A percentile compares a stretch with the other conserved stretches of the same genome.
Conservation (phyloP, 2,797 vertebrate genomes). For the Melanotaenia maccullochi region DNA sequence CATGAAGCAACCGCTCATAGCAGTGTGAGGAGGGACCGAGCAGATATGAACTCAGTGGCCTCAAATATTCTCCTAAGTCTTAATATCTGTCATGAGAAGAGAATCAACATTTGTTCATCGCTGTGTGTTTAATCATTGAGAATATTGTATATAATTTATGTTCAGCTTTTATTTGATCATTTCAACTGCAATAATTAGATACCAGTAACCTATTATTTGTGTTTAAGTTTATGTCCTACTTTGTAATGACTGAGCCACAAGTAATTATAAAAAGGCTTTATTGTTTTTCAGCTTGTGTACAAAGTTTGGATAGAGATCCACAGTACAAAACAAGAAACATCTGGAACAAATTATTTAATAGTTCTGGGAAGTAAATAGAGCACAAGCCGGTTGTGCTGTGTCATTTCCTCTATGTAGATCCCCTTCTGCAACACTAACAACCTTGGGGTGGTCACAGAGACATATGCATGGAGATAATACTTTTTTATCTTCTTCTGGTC, state of each 20-base stretch:
- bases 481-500: background rate
- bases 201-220: background rate
- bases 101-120: background rate
- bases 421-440: conserved; percentile 14
- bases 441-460: conserved; percentile 12
- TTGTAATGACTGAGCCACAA: background rate
- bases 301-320: conserved; percentile 1
- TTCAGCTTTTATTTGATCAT: conserved; percentile 4
- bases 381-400: conserved; percentile 24
- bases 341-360: conserved; percentile 18
- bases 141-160: conserved; percentile 3
- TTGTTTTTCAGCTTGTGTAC: background rate
- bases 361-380: conserved; percentile 27
- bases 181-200: background rate
- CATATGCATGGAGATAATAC: background rate
- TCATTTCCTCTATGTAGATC: conserved; percentile 59
- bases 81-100: background rate
- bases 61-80: background rate
- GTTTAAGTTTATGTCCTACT: background rate
- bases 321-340: background rate
- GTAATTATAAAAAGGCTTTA: background rate
- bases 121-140: background rate
- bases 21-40: background rate
- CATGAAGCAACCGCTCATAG: background rate
- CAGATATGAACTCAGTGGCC: background rate